phyloP scores from a whole-genome alignment of 2,888 invertebrate species.

The Tetranychus truncatus region DNA sequence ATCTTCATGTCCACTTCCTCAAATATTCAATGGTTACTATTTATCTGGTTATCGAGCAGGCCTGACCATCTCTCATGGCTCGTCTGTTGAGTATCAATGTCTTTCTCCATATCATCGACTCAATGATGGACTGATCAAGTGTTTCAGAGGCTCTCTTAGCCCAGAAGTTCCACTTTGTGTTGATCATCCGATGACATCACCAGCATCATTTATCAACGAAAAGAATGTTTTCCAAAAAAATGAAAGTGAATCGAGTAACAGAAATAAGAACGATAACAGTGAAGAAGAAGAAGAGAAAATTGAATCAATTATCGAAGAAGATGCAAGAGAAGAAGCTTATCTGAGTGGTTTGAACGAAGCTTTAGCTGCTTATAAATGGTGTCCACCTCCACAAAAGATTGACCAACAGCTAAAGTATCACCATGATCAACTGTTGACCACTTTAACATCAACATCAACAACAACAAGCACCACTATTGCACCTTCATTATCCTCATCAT shows the following conservation, averaged over 20 bases:
- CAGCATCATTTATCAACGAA: not conserved
- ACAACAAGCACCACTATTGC: not conserved
- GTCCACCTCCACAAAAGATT: constrained; percentile 16
- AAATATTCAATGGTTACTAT: constrained; percentile 49
- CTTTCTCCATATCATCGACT: not conserved
- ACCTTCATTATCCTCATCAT: not conserved
- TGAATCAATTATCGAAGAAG: not conserved
- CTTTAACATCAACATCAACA: not conserved
- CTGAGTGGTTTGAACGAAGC: not conserved
- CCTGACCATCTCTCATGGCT: constrained; percentile 59
- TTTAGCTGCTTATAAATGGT: constrained; percentile 7
- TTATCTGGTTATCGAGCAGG: constrained; percentile 58
- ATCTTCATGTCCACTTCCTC: constrained; percentile 50
- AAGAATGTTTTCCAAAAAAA: not conserved
- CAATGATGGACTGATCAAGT: not conserved
- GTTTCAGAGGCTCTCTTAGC: not conserved
- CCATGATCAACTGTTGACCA: not conserved
- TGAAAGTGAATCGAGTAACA: not conserved
- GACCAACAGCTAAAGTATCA: constrained; percentile 16
- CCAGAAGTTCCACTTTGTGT: not conserved
- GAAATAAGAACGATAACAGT: not conserved
- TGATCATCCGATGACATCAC: not conserved
- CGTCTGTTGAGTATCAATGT: constrained; percentile 46
- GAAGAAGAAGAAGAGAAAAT: constrained; percentile 3
- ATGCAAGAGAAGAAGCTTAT: not conserved